These are phyloP conservation scores for Iguana delicatissima DNA, from an alignment of 2,797 vertebrate species.

Conservation along the genomic window DNA sequence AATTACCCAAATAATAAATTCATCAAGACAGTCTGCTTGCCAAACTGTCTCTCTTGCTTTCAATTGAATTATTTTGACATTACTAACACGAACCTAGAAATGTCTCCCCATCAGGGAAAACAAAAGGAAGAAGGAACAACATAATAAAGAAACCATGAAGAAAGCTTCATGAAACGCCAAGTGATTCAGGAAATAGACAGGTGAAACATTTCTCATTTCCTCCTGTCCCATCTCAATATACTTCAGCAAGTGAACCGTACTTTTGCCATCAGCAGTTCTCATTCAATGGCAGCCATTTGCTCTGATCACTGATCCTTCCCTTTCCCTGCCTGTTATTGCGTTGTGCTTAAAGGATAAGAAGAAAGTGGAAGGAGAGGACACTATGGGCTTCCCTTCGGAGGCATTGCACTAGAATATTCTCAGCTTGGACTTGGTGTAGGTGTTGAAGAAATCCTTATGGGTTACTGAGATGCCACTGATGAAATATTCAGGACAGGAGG, in stretches of 20 bases:
- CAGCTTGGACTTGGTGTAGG: constrained; percentile 32
- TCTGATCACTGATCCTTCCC: constrained; percentile 66
- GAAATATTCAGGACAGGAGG: constrained; percentile 21
- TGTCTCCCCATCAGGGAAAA: constrained; percentile 68
- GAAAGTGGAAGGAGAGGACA: constrained; percentile 36
- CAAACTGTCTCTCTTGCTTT: constrained; percentile 66
- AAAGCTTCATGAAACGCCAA: constrained; percentile 67
- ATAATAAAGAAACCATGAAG: constrained; percentile 68
- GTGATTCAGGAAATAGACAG: constrained; percentile 74
- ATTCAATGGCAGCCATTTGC: constrained; percentile 46
- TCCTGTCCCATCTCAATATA: constrained; percentile 74
- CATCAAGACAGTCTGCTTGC: constrained; percentile 49
- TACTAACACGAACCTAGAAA: constrained; percentile 76
- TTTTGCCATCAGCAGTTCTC: constrained; percentile 57
- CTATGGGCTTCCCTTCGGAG: constrained; percentile 49
- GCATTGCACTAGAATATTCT: constrained; percentile 40
- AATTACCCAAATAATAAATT: constrained; percentile 75
- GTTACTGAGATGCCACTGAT: constrained; percentile 29
- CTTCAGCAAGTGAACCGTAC: constrained; percentile 69
- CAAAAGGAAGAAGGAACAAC: constrained; percentile 65
- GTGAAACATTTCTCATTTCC: constrained; percentile 79
- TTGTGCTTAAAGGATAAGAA: constrained; percentile 56
- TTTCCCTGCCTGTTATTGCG: constrained; percentile 48
- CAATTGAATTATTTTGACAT: constrained; percentile 80
- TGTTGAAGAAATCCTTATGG: constrained; percentile 30